Base-by-base conservation (phyloP, 2,888 invertebrate genomes). In the Papilio elwesi region DNA sequence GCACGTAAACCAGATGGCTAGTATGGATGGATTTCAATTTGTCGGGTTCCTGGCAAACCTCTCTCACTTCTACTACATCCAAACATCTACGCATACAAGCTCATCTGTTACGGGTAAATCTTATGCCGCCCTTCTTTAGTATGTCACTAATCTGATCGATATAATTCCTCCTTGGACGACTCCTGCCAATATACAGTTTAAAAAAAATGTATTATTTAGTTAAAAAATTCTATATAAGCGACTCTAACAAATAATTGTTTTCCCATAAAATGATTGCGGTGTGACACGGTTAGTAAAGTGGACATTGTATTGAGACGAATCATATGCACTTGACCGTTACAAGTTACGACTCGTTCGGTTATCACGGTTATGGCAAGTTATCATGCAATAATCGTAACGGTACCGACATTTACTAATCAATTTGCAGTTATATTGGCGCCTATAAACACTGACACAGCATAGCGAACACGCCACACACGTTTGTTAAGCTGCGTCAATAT, bases 271-370 rank as follows among this genome's bases (percentile, higher is more conserved):
- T 2, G 12, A 13, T 13, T 57, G 57, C 26, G 11, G 10, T 0
- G 36, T 57, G 57, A 71, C 67, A 52, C 67, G 62, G 71, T 62
- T 51, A 69, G 15, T 16, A 36, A 51, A 49, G 43, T 43, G 16
- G 48, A 71, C 16, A 26, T 6, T 38, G 53, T 26, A 43, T 51
- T 12, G 67, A 62, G 47, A 59, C 71, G 59, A 67, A 62, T 70
- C 62, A 36, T 15, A 65, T 65, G 67, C 57, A 62, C 67, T 71
- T 71, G 67, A 66, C 70, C 70, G 70, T 70, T 70, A 70, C 63
- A 47, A 66, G 66, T 52, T n/a, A 63, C 51, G 67, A 59, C 9
- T 67, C 49, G 51, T 48, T 52, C 48, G 53, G 48, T 53, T 59
- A 68, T 63, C 53, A 38, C 43, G 68, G 62, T 68, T 53, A 68